phyloP scores from a whole-genome alignment of 2,113 vertebrate genomes.

The Boulengerochromis microlepis region DNA sequence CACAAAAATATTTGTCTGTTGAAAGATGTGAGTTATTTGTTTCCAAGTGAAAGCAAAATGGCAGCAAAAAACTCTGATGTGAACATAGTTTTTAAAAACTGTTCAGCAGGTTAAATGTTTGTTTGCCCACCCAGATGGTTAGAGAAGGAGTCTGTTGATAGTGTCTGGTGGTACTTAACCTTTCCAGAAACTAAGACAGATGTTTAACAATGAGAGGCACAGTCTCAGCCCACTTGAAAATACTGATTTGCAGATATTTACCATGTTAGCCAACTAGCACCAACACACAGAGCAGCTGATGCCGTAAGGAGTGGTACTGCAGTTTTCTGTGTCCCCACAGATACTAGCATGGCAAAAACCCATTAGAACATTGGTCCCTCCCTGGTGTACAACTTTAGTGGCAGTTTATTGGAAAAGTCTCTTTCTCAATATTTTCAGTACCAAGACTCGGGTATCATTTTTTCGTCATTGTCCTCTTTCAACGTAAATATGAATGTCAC shows the following conservation, averaged over 20 bases:
- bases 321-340: background rate
- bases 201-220: background rate
- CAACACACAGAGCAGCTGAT: background rate
- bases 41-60: background rate
- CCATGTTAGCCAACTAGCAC: background rate
- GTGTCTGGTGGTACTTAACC: background rate
- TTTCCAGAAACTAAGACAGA: background rate
- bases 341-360: accelerated
- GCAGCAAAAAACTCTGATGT: background rate
- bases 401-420: background rate
- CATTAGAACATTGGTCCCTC: background rate
- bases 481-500: background rate
- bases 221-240: background rate
- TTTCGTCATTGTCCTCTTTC: background rate
- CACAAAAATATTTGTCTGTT: background rate
- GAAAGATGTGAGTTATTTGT: background rate
- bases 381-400: background rate
- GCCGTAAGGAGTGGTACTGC: accelerated
- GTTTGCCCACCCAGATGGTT: background rate
- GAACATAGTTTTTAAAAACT: background rate
- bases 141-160: background rate
- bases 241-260: background rate
- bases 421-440: background rate
- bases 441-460: background rate
- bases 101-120: background rate